These are phyloP conservation scores for Drosophila repletoides DNA, from an alignment of 1,140 invertebrate species.

Conservation along the genomic window DNA sequence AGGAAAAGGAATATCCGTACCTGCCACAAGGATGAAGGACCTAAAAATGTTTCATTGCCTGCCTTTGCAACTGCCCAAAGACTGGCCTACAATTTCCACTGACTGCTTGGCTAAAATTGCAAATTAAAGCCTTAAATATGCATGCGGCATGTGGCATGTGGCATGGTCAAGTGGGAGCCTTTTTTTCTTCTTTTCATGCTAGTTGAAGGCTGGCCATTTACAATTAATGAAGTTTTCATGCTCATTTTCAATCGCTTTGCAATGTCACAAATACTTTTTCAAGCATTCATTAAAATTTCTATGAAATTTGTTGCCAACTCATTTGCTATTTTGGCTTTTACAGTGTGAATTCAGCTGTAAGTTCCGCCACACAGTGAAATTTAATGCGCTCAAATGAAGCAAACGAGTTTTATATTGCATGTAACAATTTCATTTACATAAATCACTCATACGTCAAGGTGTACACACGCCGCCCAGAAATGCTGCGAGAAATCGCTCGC, in stretches of 20 bases:
- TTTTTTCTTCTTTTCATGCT: background rate
- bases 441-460: slow-evolving; percentile 67
- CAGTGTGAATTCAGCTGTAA: slow-evolving; percentile 17
- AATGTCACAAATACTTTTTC: slow-evolving; percentile 8
- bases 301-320: slow-evolving; percentile 40
- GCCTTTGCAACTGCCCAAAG: slow-evolving; percentile 28
- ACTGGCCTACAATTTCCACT: slow-evolving; percentile 12
- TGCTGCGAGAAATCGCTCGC: slow-evolving; percentile 1
- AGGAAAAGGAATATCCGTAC: no score
- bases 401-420: slow-evolving; percentile 29
- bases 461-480: slow-evolving; percentile 10
- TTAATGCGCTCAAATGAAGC: slow-evolving; percentile 42
- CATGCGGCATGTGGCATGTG: slow-evolving; percentile 10
- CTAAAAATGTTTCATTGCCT: slow-evolving; percentile 56
- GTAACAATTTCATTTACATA: slow-evolving; percentile 68
- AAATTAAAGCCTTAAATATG: slow-evolving; percentile 65
- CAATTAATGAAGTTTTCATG: slow-evolving; percentile 47
- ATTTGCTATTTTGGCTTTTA: slow-evolving; percentile 26
- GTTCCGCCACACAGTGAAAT: slow-evolving; percentile 5
- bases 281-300: slow-evolving; percentile 17
- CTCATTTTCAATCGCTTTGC: slow-evolving; percentile 22
- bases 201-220: slow-evolving; percentile 15
- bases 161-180: slow-evolving; percentile 22
- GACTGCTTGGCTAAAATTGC: slow-evolving; percentile 29
- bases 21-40: slow-evolving; percentile 21